These are phyloP conservation scores for Magallana gigas DNA, from an alignment of 1,140 invertebrate genomes.

Conservation along the genomic window DNA sequence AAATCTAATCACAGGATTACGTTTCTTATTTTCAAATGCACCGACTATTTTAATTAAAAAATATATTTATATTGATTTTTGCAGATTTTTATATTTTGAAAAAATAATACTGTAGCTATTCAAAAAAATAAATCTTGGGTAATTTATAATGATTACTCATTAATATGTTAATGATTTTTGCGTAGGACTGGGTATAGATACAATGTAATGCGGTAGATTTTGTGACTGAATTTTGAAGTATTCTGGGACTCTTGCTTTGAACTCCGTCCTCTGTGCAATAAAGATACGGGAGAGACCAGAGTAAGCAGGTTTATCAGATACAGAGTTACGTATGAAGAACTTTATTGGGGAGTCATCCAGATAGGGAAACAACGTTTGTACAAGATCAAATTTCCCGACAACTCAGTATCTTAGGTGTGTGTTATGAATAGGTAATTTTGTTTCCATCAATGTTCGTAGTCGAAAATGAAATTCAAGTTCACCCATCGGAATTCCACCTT, in stretches of 20 bases:
- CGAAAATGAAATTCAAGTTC: too few relatives aligned
- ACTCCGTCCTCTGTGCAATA: not conserved
- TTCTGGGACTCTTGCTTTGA: not conserved
- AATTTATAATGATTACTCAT: too few relatives aligned
- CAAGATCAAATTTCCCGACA: conserved; percentile 26
- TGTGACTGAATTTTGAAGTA: conserved; percentile 6
- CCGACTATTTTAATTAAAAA: not conserved
- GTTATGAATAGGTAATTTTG: not conserved
- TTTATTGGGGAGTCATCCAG: conserved; percentile 23
- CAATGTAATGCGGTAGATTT: not conserved
- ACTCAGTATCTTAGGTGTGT: not conserved
- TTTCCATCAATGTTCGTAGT: not conserved
- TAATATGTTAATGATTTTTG: too few relatives aligned
- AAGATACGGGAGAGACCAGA: conserved; percentile 1
- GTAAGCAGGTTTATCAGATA: not conserved
- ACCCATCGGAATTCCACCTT: too few relatives aligned
- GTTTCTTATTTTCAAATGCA: not conserved
- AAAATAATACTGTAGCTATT: too few relatives aligned
- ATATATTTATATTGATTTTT: not conserved
- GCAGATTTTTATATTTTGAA: too few relatives aligned
- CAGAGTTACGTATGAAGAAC: conserved; percentile 28
- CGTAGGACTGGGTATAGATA: too few relatives aligned
- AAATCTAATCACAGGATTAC: not conserved
- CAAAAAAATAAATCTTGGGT: too few relatives aligned
- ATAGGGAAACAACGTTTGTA: conserved; percentile 6